Conservation (phyloP, 2,888 invertebrate genomes). For the Drepanosiphum platanoidis region DNA sequence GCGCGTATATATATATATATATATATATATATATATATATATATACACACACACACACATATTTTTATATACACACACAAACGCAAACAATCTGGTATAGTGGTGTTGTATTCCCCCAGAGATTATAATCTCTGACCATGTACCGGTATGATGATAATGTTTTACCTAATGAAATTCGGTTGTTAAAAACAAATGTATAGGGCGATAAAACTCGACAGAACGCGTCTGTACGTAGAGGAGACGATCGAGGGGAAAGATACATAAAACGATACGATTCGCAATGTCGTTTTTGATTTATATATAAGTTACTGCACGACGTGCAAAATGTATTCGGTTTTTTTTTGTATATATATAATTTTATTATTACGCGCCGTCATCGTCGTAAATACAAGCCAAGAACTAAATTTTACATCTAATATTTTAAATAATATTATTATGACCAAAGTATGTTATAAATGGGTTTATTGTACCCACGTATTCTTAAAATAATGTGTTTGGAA, state of each 20-base stretch:
- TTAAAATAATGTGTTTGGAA: not conserved
- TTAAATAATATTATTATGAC: not conserved
- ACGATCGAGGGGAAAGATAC: not conserved
- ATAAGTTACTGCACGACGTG: not conserved
- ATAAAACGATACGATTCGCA: constrained; percentile 54
- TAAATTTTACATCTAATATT: not conserved
- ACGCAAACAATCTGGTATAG: constrained; percentile 15
- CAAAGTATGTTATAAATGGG: not conserved
- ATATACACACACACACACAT: not conserved
- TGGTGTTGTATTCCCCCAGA: constrained; percentile 30
- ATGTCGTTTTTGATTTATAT: constrained; percentile 57
- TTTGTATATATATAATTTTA: not conserved
- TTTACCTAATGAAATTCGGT: constrained; percentile 54
- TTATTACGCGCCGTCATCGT: constrained; percentile 1
- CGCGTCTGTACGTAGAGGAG: not conserved
- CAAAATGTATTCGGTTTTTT: not conserved
- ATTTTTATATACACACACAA: not conserved
- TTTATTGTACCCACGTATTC: not conserved
- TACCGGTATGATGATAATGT: constrained; percentile 20
- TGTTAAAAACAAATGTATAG: constrained; percentile 27
- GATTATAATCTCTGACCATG: constrained; percentile 38
- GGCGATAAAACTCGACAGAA: constrained; percentile 35
- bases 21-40: not conserved
- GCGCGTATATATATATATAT: not conserved
- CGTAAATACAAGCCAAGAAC: constrained; percentile 4